Percentiles rank a stretch among this genome's conserved stretches.
Evolutionary conservation across 2,888 invertebrate genomes (phyloP).

Genomic region (Halocaridina rubra): DNA sequence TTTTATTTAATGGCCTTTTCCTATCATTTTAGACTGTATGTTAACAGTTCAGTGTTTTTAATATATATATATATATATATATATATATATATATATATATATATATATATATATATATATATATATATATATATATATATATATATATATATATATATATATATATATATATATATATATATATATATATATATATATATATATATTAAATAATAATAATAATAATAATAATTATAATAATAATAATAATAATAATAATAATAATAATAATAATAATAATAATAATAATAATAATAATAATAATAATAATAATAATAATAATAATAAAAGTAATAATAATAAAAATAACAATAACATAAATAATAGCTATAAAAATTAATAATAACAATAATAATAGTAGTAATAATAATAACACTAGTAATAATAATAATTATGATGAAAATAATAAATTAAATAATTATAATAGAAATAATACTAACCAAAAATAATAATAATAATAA

Average conservation of each 20-base stretch:
- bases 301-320: background rate
- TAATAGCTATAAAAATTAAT: too few relatives aligned
- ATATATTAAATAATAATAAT: background rate
- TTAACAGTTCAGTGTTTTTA: too few relatives aligned
- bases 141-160: slow-evolving; percentile 19
- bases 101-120: slow-evolving; percentile 1
- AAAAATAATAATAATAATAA: background rate
- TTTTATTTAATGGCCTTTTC: too few relatives aligned
- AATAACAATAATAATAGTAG: background rate
- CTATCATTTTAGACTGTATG: too few relatives aligned
- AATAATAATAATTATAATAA: background rate
- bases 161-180: background rate
- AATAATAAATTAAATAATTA: too few relatives aligned
- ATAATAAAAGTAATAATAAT: background rate
- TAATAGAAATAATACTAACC: too few relatives aligned
- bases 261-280: background rate
- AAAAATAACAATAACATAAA: too few relatives aligned
- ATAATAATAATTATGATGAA: too few relatives aligned
- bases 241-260: background rate
- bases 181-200: background rate
- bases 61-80: background rate
- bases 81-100: background rate
- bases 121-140: background rate
- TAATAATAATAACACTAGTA: too few relatives aligned
- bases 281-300: too few relatives aligned